These are phyloP conservation scores for Podarcis cretensis DNA, from an alignment of 2,113 vertebrate genomes.

Conservation along the genomic window DNA sequence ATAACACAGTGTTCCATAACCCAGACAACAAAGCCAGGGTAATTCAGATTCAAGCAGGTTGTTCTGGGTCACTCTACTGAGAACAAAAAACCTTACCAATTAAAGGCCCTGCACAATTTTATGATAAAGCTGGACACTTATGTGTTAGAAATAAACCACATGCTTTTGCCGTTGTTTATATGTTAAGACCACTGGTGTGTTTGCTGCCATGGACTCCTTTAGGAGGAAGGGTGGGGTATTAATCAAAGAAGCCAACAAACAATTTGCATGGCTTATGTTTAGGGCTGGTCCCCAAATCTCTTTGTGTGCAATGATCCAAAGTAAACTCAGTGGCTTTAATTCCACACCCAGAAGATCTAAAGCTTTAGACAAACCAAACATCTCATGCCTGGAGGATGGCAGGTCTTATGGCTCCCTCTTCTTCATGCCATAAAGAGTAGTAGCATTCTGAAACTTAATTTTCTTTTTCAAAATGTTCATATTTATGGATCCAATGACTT, in stretches of 20 bases:
- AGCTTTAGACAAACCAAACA: background rate
- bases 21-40: background rate
- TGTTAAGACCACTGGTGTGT: too few relatives aligned
- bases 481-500: background rate
- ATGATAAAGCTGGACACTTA: conserved; percentile 43
- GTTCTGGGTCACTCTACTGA: background rate
- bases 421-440: background rate
- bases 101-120: conserved; percentile 29
- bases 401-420: too few relatives aligned
- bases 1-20: background rate
- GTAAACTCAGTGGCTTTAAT: background rate
- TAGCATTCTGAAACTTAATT: background rate
- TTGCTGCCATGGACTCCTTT: too few relatives aligned
- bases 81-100: conserved; percentile 32
- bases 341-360: background rate
- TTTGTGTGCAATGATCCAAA: background rate
- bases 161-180: too few relatives aligned
- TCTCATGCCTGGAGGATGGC: background rate
- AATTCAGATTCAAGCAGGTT: conserved; percentile 15
- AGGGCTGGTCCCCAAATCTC: background rate
- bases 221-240: too few relatives aligned
- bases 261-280: background rate
- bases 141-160: background rate
- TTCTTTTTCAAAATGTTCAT: background rate
- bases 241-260: too few relatives aligned